Evolutionary conservation across 2,888 invertebrate species (phyloP), one percentile per base, ranked within the genome.

Genomic region (Synergus japonicus): DNA sequence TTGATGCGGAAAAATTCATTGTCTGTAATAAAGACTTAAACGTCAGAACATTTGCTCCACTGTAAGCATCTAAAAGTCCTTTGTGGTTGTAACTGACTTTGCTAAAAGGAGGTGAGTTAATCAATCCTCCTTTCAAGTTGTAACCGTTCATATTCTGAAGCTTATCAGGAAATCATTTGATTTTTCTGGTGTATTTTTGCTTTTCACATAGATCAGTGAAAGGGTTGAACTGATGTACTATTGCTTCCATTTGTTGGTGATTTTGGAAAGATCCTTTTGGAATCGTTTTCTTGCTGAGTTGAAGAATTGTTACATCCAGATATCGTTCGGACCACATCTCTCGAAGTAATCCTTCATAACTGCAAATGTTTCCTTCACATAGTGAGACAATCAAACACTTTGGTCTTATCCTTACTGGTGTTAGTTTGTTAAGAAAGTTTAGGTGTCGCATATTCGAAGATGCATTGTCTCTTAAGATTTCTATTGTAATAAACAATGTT

Each of bases 221-320:
- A 9, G 65, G 65, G 9, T 66, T 66, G 9, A 66, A 66, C 10
- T 4, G 8, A 66, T 43, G 65, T 1, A 66, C n/a, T 1, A 10
- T 0, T 2, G 66, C 43, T 43, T 66, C 10, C 0, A 66, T 2
- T 5, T n/a, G 4, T 0, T 41, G 13, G 18, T 0, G 10, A 37
- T 41, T 13, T 0, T 63, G 22, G 12, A 64, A 64, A 41, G 8
- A 5, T 66, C 43, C 43, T 43, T 43, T 41, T 2, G 3, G 4
- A 8, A 9, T 43, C 2, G 13, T 13, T 29, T 44, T n/a, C 43
- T 49, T 15, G 4, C 13, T 3, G 0, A 66, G 41, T 18, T 66
- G 66, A 41, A 66, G 10, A n/a, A 66, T 41, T 66, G 66, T 66
- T 66, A 41, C 41, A 15, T 66, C 66, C 3, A 66, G 41, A 43